Evolutionary conservation across 2,113 vertebrate genomes (phyloP), one percentile per base, ranked within the genome.

Genomic region (Bubo blakistoni): DNA sequence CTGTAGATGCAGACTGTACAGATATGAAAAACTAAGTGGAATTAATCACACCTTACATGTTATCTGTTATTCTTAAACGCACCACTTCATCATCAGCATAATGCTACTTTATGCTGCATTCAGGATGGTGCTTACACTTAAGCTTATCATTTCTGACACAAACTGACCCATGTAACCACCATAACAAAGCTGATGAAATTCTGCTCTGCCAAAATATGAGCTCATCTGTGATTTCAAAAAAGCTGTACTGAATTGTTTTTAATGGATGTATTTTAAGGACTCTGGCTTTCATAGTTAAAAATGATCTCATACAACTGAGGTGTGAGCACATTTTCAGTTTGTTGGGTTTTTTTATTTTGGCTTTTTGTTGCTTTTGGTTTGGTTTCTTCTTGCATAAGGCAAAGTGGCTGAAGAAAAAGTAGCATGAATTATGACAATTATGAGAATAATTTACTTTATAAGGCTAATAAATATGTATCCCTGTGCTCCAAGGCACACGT

Each of bases 41-140:
- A 86, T 65, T 34, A 70, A 32, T 86, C 38, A 25, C 0, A 0
- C 17, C 19, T 72, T 73, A 16, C 0, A 0, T 42, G 24, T 47
- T 6, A 30, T 34, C 49, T 69, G 9, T 27, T 71, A 65, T 52
- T 82, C 73, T 63, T 51, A 90, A 65, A 14, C 11, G 76, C 66
- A 30, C 21, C 21, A 30, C 27, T 72, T 96, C 22, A 61, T 21
- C 42, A 82, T 73, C 54, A 82, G 29, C 9, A 47, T 42, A 36
- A 22, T 22, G 20, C 2, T 67, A 16, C 7, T 77, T 74, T 42
- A 9, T 51, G 22, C 18, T 59, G 10, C 8, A 9, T 46, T 78
- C 0, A 0, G 18, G 21, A 11, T 46, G 8, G 12, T 55, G 22
- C 9, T 91, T 1, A 16, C 10, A 40, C 22, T 62, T 30, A 34